phyloP scores from a whole-genome alignment of 2,888 invertebrate species.

The Phyllotreta striolata region DNA sequence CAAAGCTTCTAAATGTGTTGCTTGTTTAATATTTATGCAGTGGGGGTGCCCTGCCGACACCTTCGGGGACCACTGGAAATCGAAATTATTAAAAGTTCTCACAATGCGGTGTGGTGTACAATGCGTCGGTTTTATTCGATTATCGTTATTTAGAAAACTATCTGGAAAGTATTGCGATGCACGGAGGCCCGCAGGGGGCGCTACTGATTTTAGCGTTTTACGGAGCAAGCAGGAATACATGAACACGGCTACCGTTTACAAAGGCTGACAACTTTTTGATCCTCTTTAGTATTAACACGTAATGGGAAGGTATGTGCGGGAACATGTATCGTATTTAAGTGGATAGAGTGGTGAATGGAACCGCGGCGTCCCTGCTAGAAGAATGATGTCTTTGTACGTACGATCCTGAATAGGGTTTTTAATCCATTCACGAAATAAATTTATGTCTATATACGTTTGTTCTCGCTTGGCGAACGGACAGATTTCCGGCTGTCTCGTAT shows the following conservation, averaged over 20 bases:
- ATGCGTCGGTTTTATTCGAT: background rate
- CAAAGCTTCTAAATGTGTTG: constrained; percentile 41
- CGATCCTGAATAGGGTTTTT: constrained; percentile 3
- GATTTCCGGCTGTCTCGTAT: too few relatives aligned
- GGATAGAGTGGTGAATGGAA: constrained; percentile 2
- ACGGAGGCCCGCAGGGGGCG: background rate
- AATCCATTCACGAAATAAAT: constrained; percentile 12
- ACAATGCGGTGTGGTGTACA: constrained; percentile 8
- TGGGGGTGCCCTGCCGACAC: constrained; percentile 41
- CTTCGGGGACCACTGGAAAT: constrained; percentile 41
- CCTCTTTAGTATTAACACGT: constrained; percentile 27
- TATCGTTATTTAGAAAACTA: too few relatives aligned
- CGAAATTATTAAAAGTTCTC: constrained; percentile 45
- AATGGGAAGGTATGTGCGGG: constrained; percentile 19
- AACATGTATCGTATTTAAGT: constrained; percentile 21
- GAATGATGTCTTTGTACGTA: constrained; percentile 7
- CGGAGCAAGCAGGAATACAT: constrained; percentile 2
- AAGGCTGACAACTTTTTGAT: constrained; percentile 23
- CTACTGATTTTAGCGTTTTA: constrained; percentile 14
- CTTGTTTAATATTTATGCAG: constrained; percentile 51
- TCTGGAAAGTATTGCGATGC: too few relatives aligned
- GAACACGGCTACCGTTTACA: constrained; percentile 15
- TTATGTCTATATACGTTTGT: background rate
- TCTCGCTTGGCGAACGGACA: background rate
- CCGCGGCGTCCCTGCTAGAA: background rate